Conservation (phyloP, 2,113 vertebrate species). For the Mobula birostris region DNA sequence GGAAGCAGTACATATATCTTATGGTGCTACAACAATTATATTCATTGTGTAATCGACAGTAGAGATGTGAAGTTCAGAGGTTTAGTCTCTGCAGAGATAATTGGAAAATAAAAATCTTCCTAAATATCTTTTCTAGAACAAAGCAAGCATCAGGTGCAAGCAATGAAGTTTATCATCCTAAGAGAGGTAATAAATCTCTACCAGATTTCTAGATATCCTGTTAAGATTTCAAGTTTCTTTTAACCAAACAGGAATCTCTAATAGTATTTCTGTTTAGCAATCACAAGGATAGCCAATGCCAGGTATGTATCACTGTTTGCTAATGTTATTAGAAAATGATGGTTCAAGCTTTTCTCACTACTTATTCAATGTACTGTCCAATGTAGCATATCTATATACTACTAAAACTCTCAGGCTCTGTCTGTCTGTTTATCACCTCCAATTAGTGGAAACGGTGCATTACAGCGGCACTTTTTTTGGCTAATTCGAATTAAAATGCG, state of each 20-base stretch:
- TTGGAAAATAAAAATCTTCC: not conserved
- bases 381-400: not conserved
- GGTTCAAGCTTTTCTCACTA: not conserved
- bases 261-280: not conserved
- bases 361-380: not conserved
- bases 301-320: not conserved
- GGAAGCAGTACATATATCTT: not conserved
- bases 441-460: no score
- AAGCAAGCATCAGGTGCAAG: not conserved
- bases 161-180: not conserved
- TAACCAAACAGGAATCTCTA: not conserved
- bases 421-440: no score
- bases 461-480: no score
- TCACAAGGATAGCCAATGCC: not conserved
- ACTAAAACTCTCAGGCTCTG: no score
- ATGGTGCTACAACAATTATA: not conserved
- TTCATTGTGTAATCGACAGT: not conserved
- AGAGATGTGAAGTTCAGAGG: not conserved
- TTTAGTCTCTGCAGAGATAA: not conserved
- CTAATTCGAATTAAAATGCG: no score
- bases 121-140: not conserved
- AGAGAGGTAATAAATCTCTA: constrained; percentile 30
- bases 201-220: not conserved
- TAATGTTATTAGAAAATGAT: not conserved
- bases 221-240: not conserved